Evolutionary conservation across 2,888 invertebrate genomes (phyloP), one percentile per base, ranked within the genome.

Genomic region (Diadegma fenestrale): DNA sequence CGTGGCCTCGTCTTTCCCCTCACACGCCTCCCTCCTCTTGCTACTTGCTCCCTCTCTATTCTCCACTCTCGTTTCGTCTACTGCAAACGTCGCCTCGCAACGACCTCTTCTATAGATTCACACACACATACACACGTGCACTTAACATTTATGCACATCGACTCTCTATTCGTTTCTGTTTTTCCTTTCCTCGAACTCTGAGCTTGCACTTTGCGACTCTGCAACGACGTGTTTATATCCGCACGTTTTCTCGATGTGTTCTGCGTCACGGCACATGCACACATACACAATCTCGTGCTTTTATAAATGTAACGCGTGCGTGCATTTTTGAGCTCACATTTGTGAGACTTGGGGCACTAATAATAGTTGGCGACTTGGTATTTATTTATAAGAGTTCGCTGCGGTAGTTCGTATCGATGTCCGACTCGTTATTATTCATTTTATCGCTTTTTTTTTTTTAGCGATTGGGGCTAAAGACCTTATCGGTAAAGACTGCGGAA

Each of bases 101-200:
- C 68, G 37, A 58, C 58, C 58, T 58, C 58, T 58, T 66, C 41
- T 30, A 63, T 71, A 43, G 30, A 26, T 22, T 33, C 54, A 30
- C 58, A 30, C 58, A 26, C 12, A 64, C 22, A 64, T 22, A 19
- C 58, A 45, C 43, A 43, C 45, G 68, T 58, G 2, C 43, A 17
- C 26, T 41, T 17, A 69, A 22, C 41, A 14, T 41, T 48, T 64
- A 48, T 45, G 41, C 26, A 43, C 61, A 82, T 19, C 37, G 66
- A 61, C 66, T 45, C 45, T 64, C 63, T 64, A 22, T 61, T 26
- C 63, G 45, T 54, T 17, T 43, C 37, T 43, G 73, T 80, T 80
- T 78, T 77, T 73, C 61, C 61, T 85, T 82, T 79, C 61, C 81
- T 78, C 78, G 84, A 73, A 84, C 76, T 37, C 45, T 26, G 66